Conservation (phyloP, 1,140 invertebrate species). For the Streblospio benedicti region DNA sequence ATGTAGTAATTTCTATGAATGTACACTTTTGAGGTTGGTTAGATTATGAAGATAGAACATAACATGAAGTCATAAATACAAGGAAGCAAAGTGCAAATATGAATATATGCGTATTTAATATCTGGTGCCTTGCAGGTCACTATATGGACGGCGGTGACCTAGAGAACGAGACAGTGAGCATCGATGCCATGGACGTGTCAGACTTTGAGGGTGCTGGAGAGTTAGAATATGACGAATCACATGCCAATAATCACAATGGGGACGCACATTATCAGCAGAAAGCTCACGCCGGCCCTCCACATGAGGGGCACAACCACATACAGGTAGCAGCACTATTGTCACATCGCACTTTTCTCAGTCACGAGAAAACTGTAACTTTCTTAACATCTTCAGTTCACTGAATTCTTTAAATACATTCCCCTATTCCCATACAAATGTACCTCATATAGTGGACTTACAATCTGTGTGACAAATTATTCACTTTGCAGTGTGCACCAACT, state of each 20-base stretch:
- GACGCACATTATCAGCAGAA: background rate
- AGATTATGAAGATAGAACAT: no score
- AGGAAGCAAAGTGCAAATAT: no score
- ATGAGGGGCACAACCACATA: slow-evolving; percentile 1
- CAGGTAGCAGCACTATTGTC: slow-evolving; percentile 1
- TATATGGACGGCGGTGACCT: slow-evolving; percentile 19
- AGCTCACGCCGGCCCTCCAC: background rate
- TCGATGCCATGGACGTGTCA: slow-evolving; percentile 42
- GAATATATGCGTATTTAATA: no score
- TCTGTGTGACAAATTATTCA: no score
- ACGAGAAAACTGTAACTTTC: background rate
- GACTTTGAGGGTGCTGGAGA: slow-evolving; percentile 35
- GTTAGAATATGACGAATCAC: background rate
- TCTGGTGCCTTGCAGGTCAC: slow-evolving; percentile 17
- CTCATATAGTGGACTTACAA: no score
- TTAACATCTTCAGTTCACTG: background rate
- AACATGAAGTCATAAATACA: no score
- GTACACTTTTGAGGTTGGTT: no score
- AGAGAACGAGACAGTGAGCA: slow-evolving; percentile 36
- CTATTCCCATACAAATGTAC: no score
- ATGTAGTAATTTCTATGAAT: no score
- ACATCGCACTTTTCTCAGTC: background rate
- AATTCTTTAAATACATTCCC: slow-evolving; percentile 26
- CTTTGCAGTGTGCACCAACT: no score
- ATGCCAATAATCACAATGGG: background rate